Evolutionary conservation across 1,140 invertebrate species (phyloP), one percentile per base, ranked within the genome.

Genomic region (Fopius arisanus): DNA sequence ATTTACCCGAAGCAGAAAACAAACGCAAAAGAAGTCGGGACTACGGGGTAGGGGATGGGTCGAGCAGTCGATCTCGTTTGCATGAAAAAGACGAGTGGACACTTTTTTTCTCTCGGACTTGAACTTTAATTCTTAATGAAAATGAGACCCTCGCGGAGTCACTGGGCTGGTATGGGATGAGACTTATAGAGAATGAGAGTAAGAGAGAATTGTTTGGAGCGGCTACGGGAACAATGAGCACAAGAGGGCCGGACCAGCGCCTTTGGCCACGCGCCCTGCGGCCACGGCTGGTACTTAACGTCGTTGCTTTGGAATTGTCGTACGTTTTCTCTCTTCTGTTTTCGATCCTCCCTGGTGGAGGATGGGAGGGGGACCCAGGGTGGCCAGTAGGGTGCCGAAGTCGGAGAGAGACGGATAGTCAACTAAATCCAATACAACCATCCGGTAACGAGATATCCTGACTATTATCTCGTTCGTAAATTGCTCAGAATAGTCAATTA

Each of bases 251-350:
- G 84, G 83, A 82, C 79, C 79, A 86, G 77, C 81, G 87, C 87
- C 85, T 87, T 83, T 83, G 85, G 86, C 85, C 83, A 86, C 81
- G 80, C 78, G 81, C 80, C 82, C 80, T 76, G 48, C 80, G 82
- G 84, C 79, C 80, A 78, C 40, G 82, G 23, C 33, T 29, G 31
- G 80, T 83, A 83, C 84, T 87, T 86, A 85, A 80, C 79, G 76
- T 80, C 78, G 78, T 85, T 83, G 84, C 78, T 86, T 83, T 87
- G 79, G 73, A 87, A 86, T 85, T 85, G 83, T 84, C 84, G 66
- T 72, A 66, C 5, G 43, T 48, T 75, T 81, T 70, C 14, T 68
- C 69, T 72, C 19, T 23, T 48, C 66, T 21, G 37, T 41, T 68
- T 65, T 72, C 28, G 29, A n/a, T 14, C 3, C 33, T 12, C 16